Evolutionary conservation across 2,797 vertebrate genomes (phyloP).

Genomic region (Oreochromis mossambicus): DNA sequence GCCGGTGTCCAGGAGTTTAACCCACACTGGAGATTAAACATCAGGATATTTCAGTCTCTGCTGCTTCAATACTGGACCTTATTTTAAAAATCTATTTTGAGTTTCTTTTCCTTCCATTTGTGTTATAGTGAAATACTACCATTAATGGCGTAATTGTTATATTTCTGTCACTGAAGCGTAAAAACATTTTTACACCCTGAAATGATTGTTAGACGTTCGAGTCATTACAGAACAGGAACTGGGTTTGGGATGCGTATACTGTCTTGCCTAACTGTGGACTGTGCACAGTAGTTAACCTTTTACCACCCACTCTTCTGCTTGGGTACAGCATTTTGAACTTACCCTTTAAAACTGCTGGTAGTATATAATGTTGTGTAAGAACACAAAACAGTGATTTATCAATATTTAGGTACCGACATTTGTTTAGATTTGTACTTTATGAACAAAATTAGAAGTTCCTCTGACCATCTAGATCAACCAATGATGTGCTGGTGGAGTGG

Average conservation of each 20-base stretch:
- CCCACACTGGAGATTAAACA: neutral
- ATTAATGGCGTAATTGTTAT: neutral
- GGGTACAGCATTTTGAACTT: no score
- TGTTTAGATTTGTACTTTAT: neutral
- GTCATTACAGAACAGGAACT: neutral
- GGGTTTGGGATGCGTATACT: neutral
- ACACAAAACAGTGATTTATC: neutral
- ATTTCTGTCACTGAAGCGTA: fast-evolving
- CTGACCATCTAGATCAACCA: neutral
- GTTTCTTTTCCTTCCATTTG: neutral
- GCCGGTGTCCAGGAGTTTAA: neutral
- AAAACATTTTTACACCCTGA: neutral
- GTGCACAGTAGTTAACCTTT: neutral
- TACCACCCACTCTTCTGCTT: neutral
- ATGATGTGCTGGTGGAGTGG: neutral
- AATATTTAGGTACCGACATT: fast-evolving
- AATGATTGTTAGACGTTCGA: neutral
- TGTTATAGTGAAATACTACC: neutral
- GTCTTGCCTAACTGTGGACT: neutral
- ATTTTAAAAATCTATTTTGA: neutral
- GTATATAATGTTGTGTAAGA: neutral
- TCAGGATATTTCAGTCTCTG: neutral
- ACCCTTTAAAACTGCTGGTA: neutral
- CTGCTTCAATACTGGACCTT: neutral
- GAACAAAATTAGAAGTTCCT: neutral